A percentile compares a stretch with the other conserved stretches of the same genome.
phyloP scores from a whole-genome alignment of 2,888 invertebrate genomes.

The Pemphredon lugubris region DNA sequence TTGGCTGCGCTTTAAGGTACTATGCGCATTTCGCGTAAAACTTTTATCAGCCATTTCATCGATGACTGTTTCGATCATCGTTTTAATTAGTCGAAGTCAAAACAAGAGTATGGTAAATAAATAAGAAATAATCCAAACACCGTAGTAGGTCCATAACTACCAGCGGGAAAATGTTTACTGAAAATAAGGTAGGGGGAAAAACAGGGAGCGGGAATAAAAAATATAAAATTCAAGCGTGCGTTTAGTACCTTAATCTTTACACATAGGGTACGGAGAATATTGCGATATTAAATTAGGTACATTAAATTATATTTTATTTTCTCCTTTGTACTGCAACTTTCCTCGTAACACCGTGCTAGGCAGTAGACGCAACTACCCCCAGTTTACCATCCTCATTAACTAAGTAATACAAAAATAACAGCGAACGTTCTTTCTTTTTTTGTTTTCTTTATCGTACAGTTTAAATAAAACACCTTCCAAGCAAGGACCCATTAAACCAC shows the following conservation, averaged over 20 bases:
- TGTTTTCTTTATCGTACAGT: conserved; percentile 1
- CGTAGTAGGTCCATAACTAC: too few species aligned
- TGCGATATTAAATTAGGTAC: conserved; percentile 55
- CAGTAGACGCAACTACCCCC: conserved; percentile 21
- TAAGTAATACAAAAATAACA: conserved; percentile 57
- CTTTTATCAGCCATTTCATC: neutral
- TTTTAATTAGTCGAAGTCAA: too few species aligned
- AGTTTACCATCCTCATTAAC: conserved; percentile 29
- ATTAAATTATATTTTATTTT: conserved; percentile 59
- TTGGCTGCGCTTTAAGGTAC: conserved; percentile 29
- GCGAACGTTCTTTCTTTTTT: conserved; percentile 21
- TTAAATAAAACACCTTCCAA: conserved; percentile 34
- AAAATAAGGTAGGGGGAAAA: neutral
- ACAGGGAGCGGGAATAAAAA: conserved; percentile 1
- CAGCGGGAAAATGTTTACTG: neutral
- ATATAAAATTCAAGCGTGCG: neutral
- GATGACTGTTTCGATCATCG: too few species aligned
- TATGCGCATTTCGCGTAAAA: conserved; percentile 23
- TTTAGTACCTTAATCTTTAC: conserved; percentile 18
- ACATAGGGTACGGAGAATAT: conserved; percentile 19
- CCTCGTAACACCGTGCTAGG: conserved; percentile 36
- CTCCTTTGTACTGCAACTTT: conserved; percentile 65
- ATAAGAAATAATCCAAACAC: too few species aligned
- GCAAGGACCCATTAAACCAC: conserved; percentile 22
- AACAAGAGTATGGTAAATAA: too few species aligned